These are phyloP conservation scores for Cyrtorhinus lividipennis DNA, from an alignment of 1,140 invertebrate genomes.

Conservation along the genomic window DNA sequence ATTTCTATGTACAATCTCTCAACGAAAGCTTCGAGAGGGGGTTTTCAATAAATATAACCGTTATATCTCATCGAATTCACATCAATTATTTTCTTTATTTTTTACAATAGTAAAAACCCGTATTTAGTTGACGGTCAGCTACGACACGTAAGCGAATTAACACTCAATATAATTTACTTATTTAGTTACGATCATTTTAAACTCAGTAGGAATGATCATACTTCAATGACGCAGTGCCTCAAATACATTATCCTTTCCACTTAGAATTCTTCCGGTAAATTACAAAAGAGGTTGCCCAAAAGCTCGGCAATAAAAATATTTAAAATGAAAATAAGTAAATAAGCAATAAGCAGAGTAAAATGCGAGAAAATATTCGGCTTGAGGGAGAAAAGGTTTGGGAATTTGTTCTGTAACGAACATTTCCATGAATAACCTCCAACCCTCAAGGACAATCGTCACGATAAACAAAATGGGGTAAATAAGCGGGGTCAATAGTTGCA, in stretches of 20 bases:
- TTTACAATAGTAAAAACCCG: neutral
- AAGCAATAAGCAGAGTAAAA: too few relatives aligned
- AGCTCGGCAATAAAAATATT: neutral
- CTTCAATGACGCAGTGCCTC: too few relatives aligned
- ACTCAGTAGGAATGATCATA: too few relatives aligned
- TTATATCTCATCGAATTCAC: neutral
- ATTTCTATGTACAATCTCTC: neutral
- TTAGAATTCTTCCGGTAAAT: neutral
- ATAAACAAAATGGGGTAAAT: too few relatives aligned
- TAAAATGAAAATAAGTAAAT: constrained; percentile 1
- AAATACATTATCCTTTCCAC: neutral
- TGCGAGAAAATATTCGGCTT: too few relatives aligned
- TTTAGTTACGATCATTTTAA: too few relatives aligned
- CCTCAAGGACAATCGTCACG: too few relatives aligned
- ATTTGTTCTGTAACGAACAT: too few relatives aligned
- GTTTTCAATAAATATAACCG: neutral
- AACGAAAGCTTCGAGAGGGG: neutral
- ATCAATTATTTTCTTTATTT: neutral
- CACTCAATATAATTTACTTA: neutral
- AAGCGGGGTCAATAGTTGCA: too few relatives aligned
- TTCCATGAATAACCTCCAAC: too few relatives aligned
- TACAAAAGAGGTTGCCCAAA: neutral
- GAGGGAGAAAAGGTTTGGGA: too few relatives aligned
- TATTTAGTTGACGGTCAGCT: neutral
- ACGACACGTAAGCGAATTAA: neutral